These are phyloP conservation scores for Nothoprocta pentlandii DNA, from an alignment of 2,113 vertebrate genomes.

Conservation along the genomic window DNA sequence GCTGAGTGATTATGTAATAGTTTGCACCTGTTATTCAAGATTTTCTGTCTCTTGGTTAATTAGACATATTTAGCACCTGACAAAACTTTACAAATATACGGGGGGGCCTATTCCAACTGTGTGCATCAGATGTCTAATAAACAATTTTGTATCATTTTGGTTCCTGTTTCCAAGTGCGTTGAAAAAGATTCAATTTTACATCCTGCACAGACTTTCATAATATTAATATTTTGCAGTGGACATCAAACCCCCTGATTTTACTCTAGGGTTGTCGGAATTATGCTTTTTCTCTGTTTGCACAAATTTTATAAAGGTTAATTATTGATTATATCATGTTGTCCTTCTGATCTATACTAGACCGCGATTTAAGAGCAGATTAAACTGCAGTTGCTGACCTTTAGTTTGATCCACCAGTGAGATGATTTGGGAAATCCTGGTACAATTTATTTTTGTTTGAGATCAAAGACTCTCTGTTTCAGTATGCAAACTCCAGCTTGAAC, in stretches of 20 bases:
- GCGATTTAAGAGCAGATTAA: constrained; percentile 27
- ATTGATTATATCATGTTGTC: constrained; percentile 16
- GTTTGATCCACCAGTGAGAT: not conserved
- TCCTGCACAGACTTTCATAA: not conserved
- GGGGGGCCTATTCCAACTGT: not conserved
- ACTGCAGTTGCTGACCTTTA: constrained; percentile 64
- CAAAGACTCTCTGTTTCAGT: not conserved
- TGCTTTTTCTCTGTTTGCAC: constrained; percentile 15
- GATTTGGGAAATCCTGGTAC: not conserved
- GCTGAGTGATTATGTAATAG: constrained; percentile 39
- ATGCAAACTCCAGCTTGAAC: not conserved
- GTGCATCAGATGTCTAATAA: not conserved
- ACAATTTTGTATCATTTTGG: not conserved
- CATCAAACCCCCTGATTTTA: not conserved
- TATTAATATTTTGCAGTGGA: not conserved
- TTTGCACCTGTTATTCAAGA: constrained; percentile 43
- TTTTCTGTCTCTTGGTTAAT: constrained; percentile 30
- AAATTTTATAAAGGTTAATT: constrained; percentile 33
- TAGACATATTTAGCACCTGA: not conserved
- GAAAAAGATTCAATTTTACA: not conserved
- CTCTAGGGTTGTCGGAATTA: not conserved
- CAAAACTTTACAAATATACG: not conserved
- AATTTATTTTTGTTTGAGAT: not conserved
- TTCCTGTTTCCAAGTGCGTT: not conserved
- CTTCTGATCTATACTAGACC: constrained; percentile 14